Evolutionary conservation across 2,888 invertebrate species (phyloP), one percentile per base, ranked within the genome.

Genomic region (Diadegma fenestrale): DNA sequence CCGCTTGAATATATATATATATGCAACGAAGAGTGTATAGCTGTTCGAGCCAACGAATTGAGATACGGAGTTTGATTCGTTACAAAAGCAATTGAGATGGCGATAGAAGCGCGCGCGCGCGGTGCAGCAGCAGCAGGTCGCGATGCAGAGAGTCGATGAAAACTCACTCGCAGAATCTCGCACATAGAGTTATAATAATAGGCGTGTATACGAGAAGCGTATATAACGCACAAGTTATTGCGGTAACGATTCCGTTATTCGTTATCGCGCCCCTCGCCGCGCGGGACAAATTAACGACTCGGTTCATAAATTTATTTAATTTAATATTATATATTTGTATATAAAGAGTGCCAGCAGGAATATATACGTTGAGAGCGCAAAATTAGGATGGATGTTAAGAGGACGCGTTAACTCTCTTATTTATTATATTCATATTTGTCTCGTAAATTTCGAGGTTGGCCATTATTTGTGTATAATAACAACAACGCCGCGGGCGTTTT

Each of bases 401-500:
- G 63, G 58, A 80, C 82, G 69, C 77, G 76, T 82, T 85, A 87
- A 87, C 68, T 82, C 80, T 73, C 37, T 86, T 86, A 83, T 87
- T 87, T 87, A 88, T 88, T 87, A 82, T 86, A 83, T 88, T 87
- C 81, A 86, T 87, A 87, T 87, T 86, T 87, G 86, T 87, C 87
- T 87, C 87, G 87, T 87, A 87, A 88, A 88, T 86, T 84, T 84
- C 76, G 6, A 37, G 71, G 76, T 87, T 86, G 87, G 87, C 84
- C n/a, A n/a, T n/a, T 82, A 82, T 87, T 84, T 69, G 68, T 72
- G 45, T 77, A 37, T 76, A 76, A 76, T 37, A 37, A 37, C 37
- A 37, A 37, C 37, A 37, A 37, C 37, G 37, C 61, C 63, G 33
- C 73, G 58, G 72, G 73, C 48, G 8, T n/a, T 48, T 54, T 71